Conservation (phyloP, 2,113 vertebrate genomes). For the Sorex fumeus region DNA sequence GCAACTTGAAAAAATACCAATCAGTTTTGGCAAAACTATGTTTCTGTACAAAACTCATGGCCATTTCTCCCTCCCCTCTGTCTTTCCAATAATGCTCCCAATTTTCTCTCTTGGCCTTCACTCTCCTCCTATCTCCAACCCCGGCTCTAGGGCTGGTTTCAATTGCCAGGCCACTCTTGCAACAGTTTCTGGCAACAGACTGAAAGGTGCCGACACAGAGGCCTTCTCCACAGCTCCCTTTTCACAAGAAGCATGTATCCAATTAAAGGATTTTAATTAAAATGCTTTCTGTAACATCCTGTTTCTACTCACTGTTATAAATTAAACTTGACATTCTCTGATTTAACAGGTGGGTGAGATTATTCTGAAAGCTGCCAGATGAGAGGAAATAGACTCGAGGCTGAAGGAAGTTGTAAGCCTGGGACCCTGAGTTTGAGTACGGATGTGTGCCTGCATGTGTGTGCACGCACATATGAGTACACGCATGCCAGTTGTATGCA, state of each 20-base stretch:
- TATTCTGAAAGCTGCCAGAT: slow-evolving; percentile 92
- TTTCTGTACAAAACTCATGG: slow-evolving; percentile 60
- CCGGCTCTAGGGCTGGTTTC: slow-evolving; percentile 83
- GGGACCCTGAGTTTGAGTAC: not conserved
- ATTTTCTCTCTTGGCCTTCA: slow-evolving; percentile 66
- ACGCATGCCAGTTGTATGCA: not conserved
- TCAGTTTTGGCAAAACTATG: slow-evolving; percentile 42
- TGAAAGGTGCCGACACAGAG: slow-evolving; percentile 88
- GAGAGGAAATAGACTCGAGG: slow-evolving; percentile 87
- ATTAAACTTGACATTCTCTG: slow-evolving; percentile 91
- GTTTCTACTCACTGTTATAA: slow-evolving; percentile 90
- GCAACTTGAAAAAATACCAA: slow-evolving; percentile 49
- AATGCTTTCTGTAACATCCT: slow-evolving; percentile 91
- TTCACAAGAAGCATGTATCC: slow-evolving; percentile 90
- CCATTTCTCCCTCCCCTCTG: slow-evolving; percentile 58
- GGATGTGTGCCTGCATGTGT: slow-evolving; percentile 22
- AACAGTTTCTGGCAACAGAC: slow-evolving; percentile 81
- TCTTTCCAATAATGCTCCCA: slow-evolving; percentile 69
- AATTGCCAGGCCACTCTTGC: slow-evolving; percentile 80
- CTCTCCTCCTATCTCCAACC: not conserved
- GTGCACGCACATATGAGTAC: not conserved
- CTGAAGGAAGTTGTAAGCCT: slow-evolving; percentile 79
- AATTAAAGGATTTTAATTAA: slow-evolving; percentile 93
- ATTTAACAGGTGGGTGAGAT: slow-evolving; percentile 93
- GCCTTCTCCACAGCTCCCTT: slow-evolving; percentile 87